phyloP scores from a whole-genome alignment of 2,888 invertebrate genomes.

The Amphipoea lucens region DNA sequence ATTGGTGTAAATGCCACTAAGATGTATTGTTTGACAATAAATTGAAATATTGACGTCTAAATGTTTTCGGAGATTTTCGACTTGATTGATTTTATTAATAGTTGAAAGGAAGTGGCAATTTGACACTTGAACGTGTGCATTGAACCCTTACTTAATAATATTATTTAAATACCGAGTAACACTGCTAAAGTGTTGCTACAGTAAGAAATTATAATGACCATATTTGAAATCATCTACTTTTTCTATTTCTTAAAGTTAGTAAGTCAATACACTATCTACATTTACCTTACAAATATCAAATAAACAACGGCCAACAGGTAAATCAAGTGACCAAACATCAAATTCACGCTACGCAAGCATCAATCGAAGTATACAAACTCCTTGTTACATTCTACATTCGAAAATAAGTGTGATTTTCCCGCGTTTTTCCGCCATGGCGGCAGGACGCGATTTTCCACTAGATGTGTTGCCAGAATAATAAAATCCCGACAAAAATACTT shows the following conservation, averaged over 20 bases:
- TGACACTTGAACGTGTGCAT: constrained; percentile 4
- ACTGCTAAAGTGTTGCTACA: not conserved
- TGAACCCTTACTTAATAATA: constrained; percentile 2
- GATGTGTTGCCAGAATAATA: constrained; percentile 84
- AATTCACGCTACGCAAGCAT: constrained; percentile 64
- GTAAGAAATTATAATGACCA: not conserved
- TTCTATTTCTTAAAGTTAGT: not conserved
- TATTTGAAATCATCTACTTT: not conserved
- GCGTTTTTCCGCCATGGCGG: constrained; percentile 72
- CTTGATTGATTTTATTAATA: constrained; percentile 37
- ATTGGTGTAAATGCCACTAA: constrained; percentile 50
- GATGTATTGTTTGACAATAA: constrained; percentile 64
- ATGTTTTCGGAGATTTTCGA: constrained; percentile 45
- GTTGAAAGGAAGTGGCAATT: constrained; percentile 21
- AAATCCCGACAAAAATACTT: constrained; percentile 83
- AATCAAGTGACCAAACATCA: constrained; percentile 60
- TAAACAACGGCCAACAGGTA: constrained; percentile 37
- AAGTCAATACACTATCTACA: not conserved
- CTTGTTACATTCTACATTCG: constrained; percentile 73
- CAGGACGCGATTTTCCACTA: constrained; percentile 85
- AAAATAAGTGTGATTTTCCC: constrained; percentile 77
- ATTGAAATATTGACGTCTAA: constrained; percentile 55
- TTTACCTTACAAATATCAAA: constrained; percentile 31
- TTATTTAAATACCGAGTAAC: not conserved
- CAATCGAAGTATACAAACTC: constrained; percentile 67